These are phyloP conservation scores for Diploscapter pachys DNA, from an alignment of 1,140 invertebrate genomes.

Conservation along the genomic window DNA sequence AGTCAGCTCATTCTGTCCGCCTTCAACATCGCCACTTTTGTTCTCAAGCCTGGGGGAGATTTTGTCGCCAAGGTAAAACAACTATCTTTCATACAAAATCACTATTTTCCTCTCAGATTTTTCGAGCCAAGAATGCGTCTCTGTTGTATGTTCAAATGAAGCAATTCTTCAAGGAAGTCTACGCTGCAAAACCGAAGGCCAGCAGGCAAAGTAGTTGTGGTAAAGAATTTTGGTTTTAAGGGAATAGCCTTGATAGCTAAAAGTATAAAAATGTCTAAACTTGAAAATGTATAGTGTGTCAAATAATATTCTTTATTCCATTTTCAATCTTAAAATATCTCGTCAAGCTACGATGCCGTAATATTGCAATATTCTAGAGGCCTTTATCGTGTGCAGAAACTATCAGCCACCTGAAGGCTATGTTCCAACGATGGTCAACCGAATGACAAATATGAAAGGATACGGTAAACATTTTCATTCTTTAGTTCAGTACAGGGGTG, in stretches of 20 bases:
- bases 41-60: constrained; percentile 78
- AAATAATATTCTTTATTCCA: no score
- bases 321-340: no score
- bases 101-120: constrained; percentile 67
- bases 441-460: not conserved
- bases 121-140: constrained; percentile 84
- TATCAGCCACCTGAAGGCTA: constrained; percentile 80
- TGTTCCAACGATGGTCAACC: constrained; percentile 81
- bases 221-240: constrained; percentile 21
- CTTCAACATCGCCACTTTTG: constrained; percentile 88
- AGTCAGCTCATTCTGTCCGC: constrained; percentile 83
- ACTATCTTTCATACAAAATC: no score
- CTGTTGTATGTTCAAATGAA: constrained; percentile 84
- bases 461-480: constrained; percentile 1
- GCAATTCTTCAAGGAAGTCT: constrained; percentile 81
- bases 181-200: constrained; percentile 73
- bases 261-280: no score
- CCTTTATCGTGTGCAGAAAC: constrained; percentile 86
- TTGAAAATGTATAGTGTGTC: no score
- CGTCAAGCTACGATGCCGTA: no score
- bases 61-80: constrained; percentile 80
- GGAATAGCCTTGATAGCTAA: constrained; percentile 18
- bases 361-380: constrained; percentile 64
- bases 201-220: constrained; percentile 47
- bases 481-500: no score